Percentiles rank a stretch among this genome's conserved stretches.
Conservation (phyloP, 2,113 vertebrate genomes). For the Scalopus aquaticus region DNA sequence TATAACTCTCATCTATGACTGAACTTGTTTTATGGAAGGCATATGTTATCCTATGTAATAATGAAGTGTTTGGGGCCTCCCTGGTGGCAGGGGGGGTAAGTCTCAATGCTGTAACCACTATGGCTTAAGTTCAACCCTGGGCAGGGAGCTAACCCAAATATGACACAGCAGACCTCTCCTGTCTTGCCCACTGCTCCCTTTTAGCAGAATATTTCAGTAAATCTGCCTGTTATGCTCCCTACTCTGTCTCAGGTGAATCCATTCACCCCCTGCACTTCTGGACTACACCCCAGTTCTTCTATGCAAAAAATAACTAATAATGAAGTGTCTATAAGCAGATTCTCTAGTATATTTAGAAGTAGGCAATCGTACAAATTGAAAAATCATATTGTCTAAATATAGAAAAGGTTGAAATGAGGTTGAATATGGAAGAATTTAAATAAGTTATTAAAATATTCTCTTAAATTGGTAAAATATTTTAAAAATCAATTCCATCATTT, state of each 20-base stretch:
- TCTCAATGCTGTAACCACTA: too few relatives aligned
- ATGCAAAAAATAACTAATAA: neutral
- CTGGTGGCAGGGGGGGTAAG: too few relatives aligned
- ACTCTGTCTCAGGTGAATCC: too few relatives aligned
- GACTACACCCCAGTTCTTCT: too few relatives aligned
- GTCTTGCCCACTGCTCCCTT: too few relatives aligned
- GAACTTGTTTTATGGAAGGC: neutral
- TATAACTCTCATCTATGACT: neutral
- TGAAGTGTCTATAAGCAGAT: neutral
- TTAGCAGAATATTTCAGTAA: too few relatives aligned
- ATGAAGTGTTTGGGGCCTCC: neutral
- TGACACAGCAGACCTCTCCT: too few relatives aligned
- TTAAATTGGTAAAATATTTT: constrained; percentile 15
- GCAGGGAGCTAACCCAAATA: too few relatives aligned
- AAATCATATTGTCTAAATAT: neutral
- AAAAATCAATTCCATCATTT: neutral
- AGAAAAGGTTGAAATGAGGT: neutral
- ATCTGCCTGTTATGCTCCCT: too few relatives aligned
- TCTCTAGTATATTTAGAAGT: neutral
- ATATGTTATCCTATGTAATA: neutral
- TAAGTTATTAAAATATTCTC: neutral
- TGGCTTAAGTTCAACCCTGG: too few relatives aligned
- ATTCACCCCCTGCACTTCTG: too few relatives aligned
- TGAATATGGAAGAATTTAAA: constrained; percentile 13
- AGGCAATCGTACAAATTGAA: neutral